Evolutionary conservation across 2,797 vertebrate species (phyloP).

Genomic region (Anguilla anguilla): DNA sequence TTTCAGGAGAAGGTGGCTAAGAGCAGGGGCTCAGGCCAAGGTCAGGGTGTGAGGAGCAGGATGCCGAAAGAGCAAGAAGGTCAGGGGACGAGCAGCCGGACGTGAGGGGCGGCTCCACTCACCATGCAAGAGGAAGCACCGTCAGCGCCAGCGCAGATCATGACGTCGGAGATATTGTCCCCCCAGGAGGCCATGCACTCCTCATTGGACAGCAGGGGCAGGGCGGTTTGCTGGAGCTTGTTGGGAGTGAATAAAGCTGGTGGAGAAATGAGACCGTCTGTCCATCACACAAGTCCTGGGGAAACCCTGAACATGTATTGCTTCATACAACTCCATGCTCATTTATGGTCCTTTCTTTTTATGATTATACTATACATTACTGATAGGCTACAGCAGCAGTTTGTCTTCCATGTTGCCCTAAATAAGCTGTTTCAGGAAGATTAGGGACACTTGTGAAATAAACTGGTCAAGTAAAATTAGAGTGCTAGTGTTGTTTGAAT

Average conservation of each 20-base stretch:
- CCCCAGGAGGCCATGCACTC: slow-evolving; percentile 78
- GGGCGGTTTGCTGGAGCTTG: slow-evolving; percentile 75
- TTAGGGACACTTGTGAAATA: not conserved
- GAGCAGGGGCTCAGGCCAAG: not conserved
- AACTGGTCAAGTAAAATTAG: too few species aligned
- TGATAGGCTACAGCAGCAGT: not conserved
- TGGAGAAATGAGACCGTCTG: not conserved
- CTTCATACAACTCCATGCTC: not conserved
- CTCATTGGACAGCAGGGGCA: slow-evolving; percentile 79
- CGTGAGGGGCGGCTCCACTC: slow-evolving; percentile 26
- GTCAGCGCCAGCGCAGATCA: slow-evolving; percentile 80
- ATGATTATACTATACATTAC: not conserved
- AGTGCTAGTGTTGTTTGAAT: too few species aligned
- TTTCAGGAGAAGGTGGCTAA: not conserved
- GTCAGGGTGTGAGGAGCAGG: not conserved
- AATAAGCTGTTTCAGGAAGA: not conserved
- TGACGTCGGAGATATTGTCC: slow-evolving; percentile 67
- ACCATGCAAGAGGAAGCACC: slow-evolving; percentile 84
- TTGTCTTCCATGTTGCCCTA: not conserved
- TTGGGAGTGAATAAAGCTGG: slow-evolving; percentile 70
- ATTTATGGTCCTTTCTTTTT: not conserved
- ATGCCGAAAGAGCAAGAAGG: not conserved
- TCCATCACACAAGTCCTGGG: not conserved
- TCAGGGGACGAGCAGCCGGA: not conserved
- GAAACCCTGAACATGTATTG: not conserved